Base-by-base conservation (phyloP, 2,888 invertebrate genomes). In the Oscheius sp. region DNA sequence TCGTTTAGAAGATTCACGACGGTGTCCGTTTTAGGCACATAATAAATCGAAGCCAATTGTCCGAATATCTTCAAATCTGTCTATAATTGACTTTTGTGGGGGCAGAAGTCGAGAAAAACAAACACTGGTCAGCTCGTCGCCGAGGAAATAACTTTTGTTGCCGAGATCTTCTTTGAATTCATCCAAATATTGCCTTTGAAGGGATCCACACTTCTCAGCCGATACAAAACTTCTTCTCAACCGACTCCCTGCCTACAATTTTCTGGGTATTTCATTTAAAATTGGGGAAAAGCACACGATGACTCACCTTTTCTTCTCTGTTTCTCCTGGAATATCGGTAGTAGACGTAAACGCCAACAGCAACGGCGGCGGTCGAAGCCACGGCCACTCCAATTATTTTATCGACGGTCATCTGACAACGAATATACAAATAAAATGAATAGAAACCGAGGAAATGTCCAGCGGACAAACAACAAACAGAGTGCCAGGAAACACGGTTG, bases 71-170 rank as follows among this genome's bases (percentile, higher is more conserved):
- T 13, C 12, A 61, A 18, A 21, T 61, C 61, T 6, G 61, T 61
- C 61, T 61, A 25, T n/a, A 61, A 43, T 6, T 6, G 9, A 9
- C 3, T 35, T 35, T 9, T 35, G 3, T 35, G 5, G n/a, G 35
- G 35, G 35, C 35, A 6, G 35, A 9, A 35, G 35, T 3, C 3
- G n/a, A 16, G 2, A 58, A 27, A 29, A 23, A 27, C 66, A 18
- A 18, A 56, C 72, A 6, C 64, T 49, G n/a, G 55, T 55, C 45
- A 95, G 95, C 88, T 95, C 94, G 89, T 96, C 94, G 66, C 97
- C 96, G 89, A 96, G 95, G 92, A 96, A 94, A 92, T 94, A 97
- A 45, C 94, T 94, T 90, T 95, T 95, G 89, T 95, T 94, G 69
- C 93, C 93, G 77, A 97, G 92, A 91, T 94, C 92, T 86, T 94